A percentile compares a stretch with the other conserved stretches of the same genome.
phyloP scores from a whole-genome alignment of 1,140 invertebrate genomes.

The Scaptomyza pallida region DNA sequence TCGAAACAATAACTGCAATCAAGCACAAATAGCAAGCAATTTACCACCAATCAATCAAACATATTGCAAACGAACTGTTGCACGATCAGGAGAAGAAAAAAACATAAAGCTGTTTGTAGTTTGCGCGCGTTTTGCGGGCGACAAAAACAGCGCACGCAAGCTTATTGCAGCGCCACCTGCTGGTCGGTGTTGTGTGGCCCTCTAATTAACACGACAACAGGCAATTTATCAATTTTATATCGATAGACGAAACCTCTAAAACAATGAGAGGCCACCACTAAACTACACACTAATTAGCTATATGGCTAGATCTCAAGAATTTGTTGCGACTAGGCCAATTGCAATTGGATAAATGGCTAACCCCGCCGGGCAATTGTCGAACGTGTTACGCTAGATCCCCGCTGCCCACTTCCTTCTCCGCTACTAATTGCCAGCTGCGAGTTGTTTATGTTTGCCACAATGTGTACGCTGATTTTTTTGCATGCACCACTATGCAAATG shows the following conservation, averaged over 20 bases:
- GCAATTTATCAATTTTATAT: conserved; percentile 60
- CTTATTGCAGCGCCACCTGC: conserved; percentile 51
- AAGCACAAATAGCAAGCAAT: conserved; percentile 51
- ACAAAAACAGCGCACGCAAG: conserved; percentile 31
- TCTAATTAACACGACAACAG: conserved; percentile 52
- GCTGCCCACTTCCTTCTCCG: neutral
- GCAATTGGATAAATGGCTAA: conserved; percentile 18
- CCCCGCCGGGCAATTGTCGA: conserved; percentile 26
- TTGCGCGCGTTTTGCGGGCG: conserved; percentile 38
- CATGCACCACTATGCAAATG: conserved; percentile 72
- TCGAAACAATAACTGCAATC: conserved; percentile 60
- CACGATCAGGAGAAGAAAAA: conserved; percentile 18
- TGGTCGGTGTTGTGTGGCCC: conserved; percentile 26
- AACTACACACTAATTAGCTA: conserved; percentile 31
- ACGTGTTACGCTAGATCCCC: neutral
- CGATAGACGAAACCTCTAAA: conserved; percentile 34
- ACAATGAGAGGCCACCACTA: conserved; percentile 29
- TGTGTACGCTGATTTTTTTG: conserved; percentile 26
- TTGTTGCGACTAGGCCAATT: conserved; percentile 20
- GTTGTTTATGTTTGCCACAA: conserved; percentile 50
- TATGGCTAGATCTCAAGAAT: neutral
- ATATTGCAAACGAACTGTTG: conserved; percentile 23
- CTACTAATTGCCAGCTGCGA: conserved; percentile 58
- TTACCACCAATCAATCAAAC: conserved; percentile 45
- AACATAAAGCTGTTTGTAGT: conserved; percentile 30